phyloP scores from a whole-genome alignment of 2,113 vertebrate genomes.

The Holacanthus passer region DNA sequence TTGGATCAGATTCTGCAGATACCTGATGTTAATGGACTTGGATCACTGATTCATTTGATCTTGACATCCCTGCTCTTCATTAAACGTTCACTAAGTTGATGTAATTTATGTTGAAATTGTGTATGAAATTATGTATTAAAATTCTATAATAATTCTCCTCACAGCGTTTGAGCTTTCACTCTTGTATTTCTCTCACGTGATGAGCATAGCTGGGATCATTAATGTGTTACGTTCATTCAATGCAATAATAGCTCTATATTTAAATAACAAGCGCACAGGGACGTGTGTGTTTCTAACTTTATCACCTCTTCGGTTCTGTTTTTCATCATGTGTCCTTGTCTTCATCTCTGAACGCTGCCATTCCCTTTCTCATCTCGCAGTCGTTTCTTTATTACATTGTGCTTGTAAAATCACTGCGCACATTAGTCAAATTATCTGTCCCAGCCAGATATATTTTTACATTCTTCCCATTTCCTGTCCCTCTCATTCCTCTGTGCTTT shows the following conservation, averaged over 20 bases:
- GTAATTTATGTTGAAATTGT: too few species aligned
- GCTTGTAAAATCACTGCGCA: slow-evolving; percentile 7
- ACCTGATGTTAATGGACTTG: background rate
- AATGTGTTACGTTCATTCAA: background rate
- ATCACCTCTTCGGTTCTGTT: background rate
- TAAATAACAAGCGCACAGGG: slow-evolving; percentile 14
- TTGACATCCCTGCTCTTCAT: background rate
- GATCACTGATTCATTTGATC: background rate
- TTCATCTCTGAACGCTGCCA: background rate
- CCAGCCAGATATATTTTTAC: slow-evolving; percentile 4
- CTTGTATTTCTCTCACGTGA: background rate
- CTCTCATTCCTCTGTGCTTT: slow-evolving; percentile 8
- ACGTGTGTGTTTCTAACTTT: background rate
- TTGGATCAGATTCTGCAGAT: background rate
- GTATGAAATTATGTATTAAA: too few species aligned
- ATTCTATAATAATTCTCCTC: background rate
- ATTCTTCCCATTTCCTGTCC: background rate
- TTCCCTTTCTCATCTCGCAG: slow-evolving; percentile 3
- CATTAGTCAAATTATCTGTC: slow-evolving; percentile 7
- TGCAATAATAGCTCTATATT: background rate
- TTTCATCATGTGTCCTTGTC: slow-evolving; percentile 2
- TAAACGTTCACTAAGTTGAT: background rate
- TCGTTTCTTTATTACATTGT: background rate
- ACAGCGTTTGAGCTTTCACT: background rate
- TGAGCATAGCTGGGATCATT: background rate